Evolutionary conservation across 2,797 vertebrate species (phyloP).

Genomic region (Lycodopsis pacificus): DNA sequence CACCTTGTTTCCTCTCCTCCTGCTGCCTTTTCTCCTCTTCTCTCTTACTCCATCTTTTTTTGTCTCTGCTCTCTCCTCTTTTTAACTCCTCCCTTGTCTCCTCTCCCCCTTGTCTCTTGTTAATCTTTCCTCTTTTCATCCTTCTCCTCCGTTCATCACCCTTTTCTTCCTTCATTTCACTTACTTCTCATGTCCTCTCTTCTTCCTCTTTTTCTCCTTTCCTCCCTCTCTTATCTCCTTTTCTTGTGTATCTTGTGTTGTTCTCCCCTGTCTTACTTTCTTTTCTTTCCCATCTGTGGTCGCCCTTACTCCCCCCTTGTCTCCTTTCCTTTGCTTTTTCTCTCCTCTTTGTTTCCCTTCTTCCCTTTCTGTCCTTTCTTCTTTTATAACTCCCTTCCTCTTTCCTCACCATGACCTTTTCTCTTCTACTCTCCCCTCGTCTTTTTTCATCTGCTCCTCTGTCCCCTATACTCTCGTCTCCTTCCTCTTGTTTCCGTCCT

Average conservation of each 20-base stretch:
- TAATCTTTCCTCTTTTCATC: background rate
- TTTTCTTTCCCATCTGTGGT: too few species aligned
- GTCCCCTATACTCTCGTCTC: background rate
- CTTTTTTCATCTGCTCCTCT: background rate
- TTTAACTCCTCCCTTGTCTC: too few species aligned
- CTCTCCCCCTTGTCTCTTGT: too few species aligned
- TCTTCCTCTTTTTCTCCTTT: too few species aligned
- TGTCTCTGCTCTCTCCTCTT: background rate
- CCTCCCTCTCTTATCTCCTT: too few species aligned
- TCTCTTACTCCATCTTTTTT: background rate
- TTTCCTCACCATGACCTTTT: background rate
- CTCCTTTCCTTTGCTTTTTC: background rate
- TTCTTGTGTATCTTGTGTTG: too few species aligned
- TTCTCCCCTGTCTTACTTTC: too few species aligned
- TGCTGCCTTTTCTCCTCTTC: background rate
- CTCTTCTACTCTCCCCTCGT: background rate
- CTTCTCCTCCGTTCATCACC: background rate
- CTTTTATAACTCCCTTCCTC: background rate
- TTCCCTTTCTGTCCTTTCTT: background rate
- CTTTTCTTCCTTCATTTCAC: too few species aligned
- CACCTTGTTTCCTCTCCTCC: background rate
- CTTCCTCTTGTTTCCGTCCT: accelerated
- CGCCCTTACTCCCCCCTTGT: too few species aligned
- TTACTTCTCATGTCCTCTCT: background rate
- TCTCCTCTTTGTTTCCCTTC: background rate